Evolutionary conservation across 2,113 vertebrate genomes (phyloP), one percentile per base, ranked within the genome.

Genomic region (Mola mola): DNA sequence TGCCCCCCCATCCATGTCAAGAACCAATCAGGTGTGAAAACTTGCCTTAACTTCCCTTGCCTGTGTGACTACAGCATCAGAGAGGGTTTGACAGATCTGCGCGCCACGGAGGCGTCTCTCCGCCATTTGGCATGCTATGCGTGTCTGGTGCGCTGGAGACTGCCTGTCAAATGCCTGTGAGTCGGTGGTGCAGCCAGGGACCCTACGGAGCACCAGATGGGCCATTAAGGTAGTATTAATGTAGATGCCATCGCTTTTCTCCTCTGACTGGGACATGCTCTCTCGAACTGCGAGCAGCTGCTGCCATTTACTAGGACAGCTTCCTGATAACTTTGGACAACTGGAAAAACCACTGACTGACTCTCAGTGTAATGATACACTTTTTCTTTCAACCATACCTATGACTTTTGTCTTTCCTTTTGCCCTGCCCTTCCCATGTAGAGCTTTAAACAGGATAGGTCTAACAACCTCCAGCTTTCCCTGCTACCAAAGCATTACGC

Each of bases 211-310:
- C 91, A 93, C 95, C 97, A 99, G 97, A 99, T 99, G 97, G 97
- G 95, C 96, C 95, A 98, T 99, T 99, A 99, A 98, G 96, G 95
- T 98, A 96, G 96, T 98, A 99, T 98, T 98, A 98, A 98, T 98
- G 96, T 98, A 95, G 96, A 99, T 98, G 96, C 96, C 95, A 98
- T 97, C 95, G 95, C 95, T 98, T 97, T 95, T 96, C 96, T 95
- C 94, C 94, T 95, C 95, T 98, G 96, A 96, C 96, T 98, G 95
- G 96, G 96, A 98, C 96, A 95, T 96, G 95, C 95, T 96, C 96
- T 96, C 96, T 95, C 96, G 95, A 99, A 98, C 95, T 95, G 95
- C 93, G 94, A 98, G 95, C 97, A 99, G 96, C 96, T 99, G 97
- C 96, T 98, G 96, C 96, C 97, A 97, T 98, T 99, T 98, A 98